phyloP scores from a whole-genome alignment of 1,140 invertebrate species.

The Sipha flava region DNA sequence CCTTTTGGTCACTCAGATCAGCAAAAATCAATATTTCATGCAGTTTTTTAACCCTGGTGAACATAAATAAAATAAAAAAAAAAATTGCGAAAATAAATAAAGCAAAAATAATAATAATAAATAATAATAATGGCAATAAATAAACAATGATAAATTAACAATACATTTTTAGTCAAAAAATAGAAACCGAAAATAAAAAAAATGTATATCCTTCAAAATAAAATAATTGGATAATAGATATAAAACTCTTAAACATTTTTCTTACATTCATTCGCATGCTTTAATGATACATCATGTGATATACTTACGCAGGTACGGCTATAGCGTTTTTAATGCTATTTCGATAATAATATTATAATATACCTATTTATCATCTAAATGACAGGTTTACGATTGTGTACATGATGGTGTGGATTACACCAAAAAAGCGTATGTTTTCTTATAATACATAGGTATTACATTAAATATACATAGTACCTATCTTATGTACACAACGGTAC shows the following conservation, averaged over 20 bases:
- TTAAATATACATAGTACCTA: no score
- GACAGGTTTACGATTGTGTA: neutral
- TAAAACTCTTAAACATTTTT: neutral
- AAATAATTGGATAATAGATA: neutral
- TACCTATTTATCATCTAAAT: neutral
- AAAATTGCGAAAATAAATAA: conserved; percentile 9
- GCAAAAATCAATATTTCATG: conserved; percentile 15
- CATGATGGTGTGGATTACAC: neutral
- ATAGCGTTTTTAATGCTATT: neutral
- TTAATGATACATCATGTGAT: neutral
- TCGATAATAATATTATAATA: neutral
- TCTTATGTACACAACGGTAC: no score
- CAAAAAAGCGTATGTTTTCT: no score
- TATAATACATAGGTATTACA: no score
- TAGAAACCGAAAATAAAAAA: neutral
- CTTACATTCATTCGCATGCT: conserved; percentile 3
- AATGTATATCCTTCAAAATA: neutral
- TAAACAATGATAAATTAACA: neutral
- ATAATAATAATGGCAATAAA: neutral
- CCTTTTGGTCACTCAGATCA: neutral
- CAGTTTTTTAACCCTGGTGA: conserved; percentile 15
- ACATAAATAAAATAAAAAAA: conserved; percentile 19
- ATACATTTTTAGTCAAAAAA: neutral
- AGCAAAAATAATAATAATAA: neutral
- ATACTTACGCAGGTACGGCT: neutral